Conservation (phyloP, 2,113 vertebrate species). For the Leiothrix lutea region DNA sequence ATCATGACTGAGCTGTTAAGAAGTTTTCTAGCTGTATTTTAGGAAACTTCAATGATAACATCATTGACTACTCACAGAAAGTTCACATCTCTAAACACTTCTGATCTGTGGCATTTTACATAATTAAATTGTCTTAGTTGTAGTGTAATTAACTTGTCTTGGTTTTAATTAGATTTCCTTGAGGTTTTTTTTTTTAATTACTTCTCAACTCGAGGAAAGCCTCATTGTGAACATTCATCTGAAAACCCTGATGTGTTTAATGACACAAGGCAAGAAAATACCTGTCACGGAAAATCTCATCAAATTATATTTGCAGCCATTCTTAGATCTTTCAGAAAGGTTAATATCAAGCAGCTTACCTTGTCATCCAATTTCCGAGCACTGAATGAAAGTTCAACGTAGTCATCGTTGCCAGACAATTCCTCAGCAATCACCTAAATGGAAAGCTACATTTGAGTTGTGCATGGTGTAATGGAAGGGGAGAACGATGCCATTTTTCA, state of each 20-base stretch:
- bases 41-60: neutral
- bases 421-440: constrained; percentile 93
- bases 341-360: constrained; percentile 77
- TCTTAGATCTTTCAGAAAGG: constrained; percentile 48
- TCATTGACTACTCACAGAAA: constrained; percentile 8
- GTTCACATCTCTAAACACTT: constrained; percentile 28
- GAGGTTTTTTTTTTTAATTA: constrained; percentile 25
- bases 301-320: constrained; percentile 42
- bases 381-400: constrained; percentile 94
- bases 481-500: neutral
- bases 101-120: constrained; percentile 49
- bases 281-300: constrained; percentile 54
- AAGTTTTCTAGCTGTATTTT: neutral
- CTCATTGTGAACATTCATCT: constrained; percentile 33
- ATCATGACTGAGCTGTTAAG: neutral
- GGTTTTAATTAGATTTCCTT: constrained; percentile 61
- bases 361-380: constrained; percentile 98
- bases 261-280: constrained; percentile 50
- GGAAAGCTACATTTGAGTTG: constrained; percentile 18
- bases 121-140: constrained; percentile 40
- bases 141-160: constrained; percentile 52
- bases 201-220: constrained; percentile 33
- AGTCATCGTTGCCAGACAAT: constrained; percentile 95
- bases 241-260: constrained; percentile 64
- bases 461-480: neutral